phyloP scores from a whole-genome alignment of 1,140 invertebrate genomes.

The Drosophila neocordata region DNA sequence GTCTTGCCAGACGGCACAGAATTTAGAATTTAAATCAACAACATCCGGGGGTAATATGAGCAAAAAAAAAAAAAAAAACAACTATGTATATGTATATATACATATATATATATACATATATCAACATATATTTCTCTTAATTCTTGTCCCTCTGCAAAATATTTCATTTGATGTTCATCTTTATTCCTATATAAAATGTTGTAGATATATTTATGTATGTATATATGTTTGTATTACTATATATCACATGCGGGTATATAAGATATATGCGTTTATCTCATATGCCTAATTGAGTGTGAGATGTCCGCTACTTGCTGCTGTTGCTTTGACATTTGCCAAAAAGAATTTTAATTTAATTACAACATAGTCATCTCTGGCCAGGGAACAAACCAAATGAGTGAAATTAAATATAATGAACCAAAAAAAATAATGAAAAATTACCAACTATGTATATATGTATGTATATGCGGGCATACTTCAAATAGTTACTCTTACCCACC shows the following conservation, averaged over 20 bases:
- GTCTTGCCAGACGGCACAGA: constrained; percentile 67
- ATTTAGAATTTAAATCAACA: constrained; percentile 70
- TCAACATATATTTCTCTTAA: constrained; percentile 29
- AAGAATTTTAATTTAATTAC: constrained; percentile 77
- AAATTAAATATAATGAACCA: constrained; percentile 13
- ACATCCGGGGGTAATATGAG: constrained; percentile 64
- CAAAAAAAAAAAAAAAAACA: background rate
- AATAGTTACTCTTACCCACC: background rate
- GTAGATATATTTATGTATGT: background rate
- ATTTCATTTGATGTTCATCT: constrained; percentile 31
- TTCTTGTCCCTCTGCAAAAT: constrained; percentile 33
- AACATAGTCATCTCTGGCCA: constrained; percentile 11
- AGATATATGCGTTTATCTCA: background rate
- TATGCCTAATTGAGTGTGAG: constrained; percentile 57
- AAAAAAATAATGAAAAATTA: background rate
- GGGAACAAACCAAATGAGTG: background rate
- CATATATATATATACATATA: no score
- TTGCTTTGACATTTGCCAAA: constrained; percentile 58
- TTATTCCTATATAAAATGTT: constrained; percentile 11
- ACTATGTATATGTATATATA: no score
- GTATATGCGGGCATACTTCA: constrained; percentile 52
- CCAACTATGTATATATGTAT: no score
- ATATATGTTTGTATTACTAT: constrained; percentile 13
- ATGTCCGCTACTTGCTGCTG: background rate
- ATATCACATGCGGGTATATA: background rate